Percentiles rank a stretch among this genome's conserved stretches.
phyloP scores from a whole-genome alignment of 2,888 invertebrate species.

The Drosophila longiperda region DNA sequence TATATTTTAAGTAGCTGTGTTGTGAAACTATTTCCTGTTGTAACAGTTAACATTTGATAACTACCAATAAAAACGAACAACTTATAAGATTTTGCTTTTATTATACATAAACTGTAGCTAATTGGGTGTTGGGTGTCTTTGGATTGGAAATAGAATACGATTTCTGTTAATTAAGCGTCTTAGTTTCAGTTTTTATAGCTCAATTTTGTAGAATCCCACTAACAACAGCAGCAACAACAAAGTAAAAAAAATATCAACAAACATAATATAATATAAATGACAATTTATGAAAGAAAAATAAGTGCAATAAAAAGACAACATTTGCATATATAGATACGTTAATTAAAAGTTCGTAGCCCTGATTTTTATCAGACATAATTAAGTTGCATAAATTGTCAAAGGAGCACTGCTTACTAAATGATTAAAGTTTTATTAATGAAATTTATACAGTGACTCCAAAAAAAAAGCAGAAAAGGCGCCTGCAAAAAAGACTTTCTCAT shows the following conservation, averaged over 20 bases:
- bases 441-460: slow-evolving; percentile 55
- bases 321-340: slow-evolving; percentile 78
- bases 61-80: slow-evolving; percentile 64
- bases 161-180: slow-evolving; percentile 70
- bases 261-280: slow-evolving; percentile 63
- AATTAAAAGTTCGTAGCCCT: slow-evolving; percentile 64
- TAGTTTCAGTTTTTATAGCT: slow-evolving; percentile 70
- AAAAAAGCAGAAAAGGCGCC: slow-evolving; percentile 32
- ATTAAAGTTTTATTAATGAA: slow-evolving; percentile 69
- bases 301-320: slow-evolving; percentile 60
- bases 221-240: slow-evolving; percentile 26
- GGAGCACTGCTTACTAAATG: slow-evolving; percentile 48
- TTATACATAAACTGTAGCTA: slow-evolving; percentile 67
- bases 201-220: slow-evolving; percentile 58
- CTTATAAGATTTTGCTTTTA: slow-evolving; percentile 45
- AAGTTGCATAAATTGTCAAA: slow-evolving; percentile 68
- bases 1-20: slow-evolving; percentile 44
- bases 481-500: slow-evolving; percentile 32
- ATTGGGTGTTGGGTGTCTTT: slow-evolving; percentile 69
- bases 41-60: slow-evolving; percentile 71
- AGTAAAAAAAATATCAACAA: slow-evolving; percentile 19
- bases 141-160: slow-evolving; percentile 50
- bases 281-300: slow-evolving; percentile 70
- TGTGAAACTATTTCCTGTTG: slow-evolving; percentile 44
- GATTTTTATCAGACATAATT: slow-evolving; percentile 67